Conservation (phyloP, 2,113 vertebrate species). For the Phaetusa simplex region DNA sequence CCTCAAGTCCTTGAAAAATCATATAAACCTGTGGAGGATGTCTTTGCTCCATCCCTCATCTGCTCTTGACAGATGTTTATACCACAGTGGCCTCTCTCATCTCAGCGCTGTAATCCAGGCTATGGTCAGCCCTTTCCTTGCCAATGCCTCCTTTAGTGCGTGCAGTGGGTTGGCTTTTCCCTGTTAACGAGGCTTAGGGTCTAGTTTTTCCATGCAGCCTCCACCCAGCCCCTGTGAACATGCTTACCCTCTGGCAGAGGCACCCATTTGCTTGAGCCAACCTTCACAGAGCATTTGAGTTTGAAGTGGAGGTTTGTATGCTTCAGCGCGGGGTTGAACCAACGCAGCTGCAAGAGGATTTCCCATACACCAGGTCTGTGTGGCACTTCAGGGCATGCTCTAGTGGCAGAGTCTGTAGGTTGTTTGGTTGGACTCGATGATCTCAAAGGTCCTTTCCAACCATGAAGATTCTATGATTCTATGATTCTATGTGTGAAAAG, state of each 20-base stretch:
- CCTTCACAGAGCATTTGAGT: not conserved
- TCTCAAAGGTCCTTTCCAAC: no score
- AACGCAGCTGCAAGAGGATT: not conserved
- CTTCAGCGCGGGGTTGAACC: not conserved
- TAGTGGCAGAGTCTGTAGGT: no score
- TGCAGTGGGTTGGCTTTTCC: not conserved
- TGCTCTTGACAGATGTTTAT: slow-evolving; percentile 33
- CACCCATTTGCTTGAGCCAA: not conserved
- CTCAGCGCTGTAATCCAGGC: not conserved
- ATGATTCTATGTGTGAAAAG: not conserved
- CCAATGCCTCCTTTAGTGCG: not conserved
- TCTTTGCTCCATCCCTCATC: not conserved
- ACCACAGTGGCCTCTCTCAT: not conserved
- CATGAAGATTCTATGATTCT: no score
- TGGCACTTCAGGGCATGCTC: no score
- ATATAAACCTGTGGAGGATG: slow-evolving; percentile 5
- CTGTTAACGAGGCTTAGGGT: not conserved
- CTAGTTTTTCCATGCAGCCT: not conserved
- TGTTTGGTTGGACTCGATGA: no score
- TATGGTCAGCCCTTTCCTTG: not conserved
- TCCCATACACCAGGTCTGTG: not conserved
- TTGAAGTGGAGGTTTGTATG: accelerated
- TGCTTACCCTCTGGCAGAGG: not conserved
- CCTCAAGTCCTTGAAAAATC: slow-evolving; percentile 38
- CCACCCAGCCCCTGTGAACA: not conserved